Evolutionary conservation across 2,888 invertebrate genomes (phyloP).

Genomic region (Labia minor): DNA sequence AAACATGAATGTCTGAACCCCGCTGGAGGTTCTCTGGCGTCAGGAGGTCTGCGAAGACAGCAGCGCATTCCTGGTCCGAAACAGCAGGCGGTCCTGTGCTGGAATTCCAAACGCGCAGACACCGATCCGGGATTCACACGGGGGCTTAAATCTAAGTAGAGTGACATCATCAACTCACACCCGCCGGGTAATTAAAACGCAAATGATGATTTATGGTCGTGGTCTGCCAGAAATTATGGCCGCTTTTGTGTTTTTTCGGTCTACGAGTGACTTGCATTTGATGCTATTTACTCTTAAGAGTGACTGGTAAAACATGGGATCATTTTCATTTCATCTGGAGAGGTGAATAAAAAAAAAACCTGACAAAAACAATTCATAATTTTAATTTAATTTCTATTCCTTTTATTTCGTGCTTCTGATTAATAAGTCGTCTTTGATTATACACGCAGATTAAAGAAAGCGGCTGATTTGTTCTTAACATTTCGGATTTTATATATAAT

Average conservation of each 20-base stretch:
- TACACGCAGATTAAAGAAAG: no score
- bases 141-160: background rate
- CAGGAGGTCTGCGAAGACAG: conserved; percentile 1
- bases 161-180: conserved; percentile 13
- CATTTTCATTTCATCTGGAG: conserved; percentile 1
- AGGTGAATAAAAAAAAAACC: background rate
- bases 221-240: background rate
- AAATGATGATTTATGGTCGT: background rate
- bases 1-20: no score
- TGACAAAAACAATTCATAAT: background rate
- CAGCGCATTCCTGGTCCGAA: background rate
- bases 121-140: background rate
- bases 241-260: background rate
- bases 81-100: background rate
- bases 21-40: background rate
- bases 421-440: no score
- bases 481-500: no score
- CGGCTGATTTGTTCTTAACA: no score
- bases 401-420: no score
- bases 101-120: conserved; percentile 13
- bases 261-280: background rate
- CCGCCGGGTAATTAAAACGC: background rate
- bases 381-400: background rate
- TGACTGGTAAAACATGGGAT: conserved; percentile 1
- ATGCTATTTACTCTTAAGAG: conserved; percentile 5